phyloP scores from a whole-genome alignment of 1,140 invertebrate genomes.

The Drosophila tristis region DNA sequence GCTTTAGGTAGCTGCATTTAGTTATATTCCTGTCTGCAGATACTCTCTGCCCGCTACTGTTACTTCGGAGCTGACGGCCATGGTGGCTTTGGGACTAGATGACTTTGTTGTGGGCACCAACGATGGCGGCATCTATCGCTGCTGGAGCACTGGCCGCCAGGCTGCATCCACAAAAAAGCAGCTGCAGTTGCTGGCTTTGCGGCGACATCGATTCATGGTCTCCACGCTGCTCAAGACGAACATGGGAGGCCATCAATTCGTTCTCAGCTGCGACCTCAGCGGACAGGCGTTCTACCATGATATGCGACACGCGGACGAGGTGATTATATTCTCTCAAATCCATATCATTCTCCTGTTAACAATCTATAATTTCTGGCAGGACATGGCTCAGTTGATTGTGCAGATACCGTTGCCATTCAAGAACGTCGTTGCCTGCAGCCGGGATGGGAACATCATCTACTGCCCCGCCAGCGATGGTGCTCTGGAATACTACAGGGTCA shows the following conservation, averaged over 20 bases:
- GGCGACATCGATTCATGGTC: conserved; percentile 72
- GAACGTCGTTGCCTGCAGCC: conserved; percentile 68
- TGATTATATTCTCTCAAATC: conserved; percentile 1
- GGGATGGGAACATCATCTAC: conserved; percentile 68
- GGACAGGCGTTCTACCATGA: conserved; percentile 76
- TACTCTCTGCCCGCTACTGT: conserved; percentile 50
- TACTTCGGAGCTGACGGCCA: conserved; percentile 53
- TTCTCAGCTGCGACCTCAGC: conserved; percentile 79
- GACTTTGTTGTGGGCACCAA: conserved; percentile 73
- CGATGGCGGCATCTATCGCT: conserved; percentile 70
- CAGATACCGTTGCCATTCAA: conserved; percentile 81
- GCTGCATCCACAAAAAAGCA: conserved; percentile 32
- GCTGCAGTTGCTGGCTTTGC: conserved; percentile 57
- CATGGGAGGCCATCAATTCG: conserved; percentile 43
- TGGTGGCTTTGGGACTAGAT: conserved; percentile 57
- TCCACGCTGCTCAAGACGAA: conserved; percentile 54
- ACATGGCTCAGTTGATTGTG: conserved; percentile 61
- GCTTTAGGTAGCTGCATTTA: too few relatives aligned
- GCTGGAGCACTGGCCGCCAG: conserved; percentile 52
- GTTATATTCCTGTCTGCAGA: not conserved
- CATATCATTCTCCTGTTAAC: not conserved
- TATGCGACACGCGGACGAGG: conserved; percentile 67
- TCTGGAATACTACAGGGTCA: conserved; percentile 67
- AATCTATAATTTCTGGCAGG: conserved; percentile 35
- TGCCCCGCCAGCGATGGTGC: conserved; percentile 72